Percentiles rank a stretch among this genome's conserved stretches.
Conservation (phyloP, 2,797 vertebrate genomes). For the Arremon brunneinucha region DNA sequence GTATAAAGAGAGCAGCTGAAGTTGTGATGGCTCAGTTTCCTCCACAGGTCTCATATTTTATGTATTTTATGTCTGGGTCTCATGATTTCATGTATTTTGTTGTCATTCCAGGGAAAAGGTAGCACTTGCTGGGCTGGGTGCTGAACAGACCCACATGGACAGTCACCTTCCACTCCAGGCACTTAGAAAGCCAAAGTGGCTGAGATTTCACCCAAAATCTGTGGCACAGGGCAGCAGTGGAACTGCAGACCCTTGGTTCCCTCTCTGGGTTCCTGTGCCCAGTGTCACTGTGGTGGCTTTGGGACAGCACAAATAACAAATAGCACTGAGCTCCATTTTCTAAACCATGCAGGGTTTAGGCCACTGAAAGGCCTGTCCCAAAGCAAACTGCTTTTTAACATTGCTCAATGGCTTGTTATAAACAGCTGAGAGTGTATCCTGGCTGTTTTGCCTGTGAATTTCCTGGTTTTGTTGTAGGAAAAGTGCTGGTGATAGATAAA, state of each 20-base stretch:
- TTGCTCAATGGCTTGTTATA: background rate
- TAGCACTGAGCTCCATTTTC: background rate
- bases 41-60: background rate
- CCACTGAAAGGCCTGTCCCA: background rate
- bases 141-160: background rate
- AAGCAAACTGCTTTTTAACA: background rate
- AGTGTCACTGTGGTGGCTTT: background rate
- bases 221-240: rapidly evolving
- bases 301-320: background rate
- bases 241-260: background rate
- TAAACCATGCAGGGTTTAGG: background rate
- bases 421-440: background rate
- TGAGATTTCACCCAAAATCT: background rate
- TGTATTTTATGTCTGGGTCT: background rate
- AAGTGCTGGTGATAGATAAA: background rate
- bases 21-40: background rate
- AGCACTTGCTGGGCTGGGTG: background rate
- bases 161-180: background rate
- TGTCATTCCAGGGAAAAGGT: background rate
- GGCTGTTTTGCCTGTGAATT: background rate
- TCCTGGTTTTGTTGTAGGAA: background rate
- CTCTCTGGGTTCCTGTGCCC: background rate
- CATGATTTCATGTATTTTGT: background rate
- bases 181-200: background rate
- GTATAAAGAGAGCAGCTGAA: background rate